Conservation (phyloP, 2,113 vertebrate species). For the Chaetops frenatus region DNA sequence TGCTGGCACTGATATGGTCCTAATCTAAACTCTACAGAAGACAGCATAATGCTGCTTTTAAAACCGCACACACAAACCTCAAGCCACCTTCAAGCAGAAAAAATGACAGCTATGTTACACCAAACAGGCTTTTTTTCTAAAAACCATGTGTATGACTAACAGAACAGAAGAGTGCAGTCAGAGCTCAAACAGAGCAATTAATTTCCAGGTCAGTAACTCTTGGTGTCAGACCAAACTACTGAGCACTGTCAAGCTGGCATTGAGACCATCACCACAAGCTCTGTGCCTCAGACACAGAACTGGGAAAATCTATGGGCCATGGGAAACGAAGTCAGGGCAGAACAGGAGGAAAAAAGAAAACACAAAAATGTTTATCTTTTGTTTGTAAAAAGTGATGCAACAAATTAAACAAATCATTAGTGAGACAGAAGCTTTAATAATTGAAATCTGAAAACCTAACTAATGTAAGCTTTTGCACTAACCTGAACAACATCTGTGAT, state of each 20-base stretch:
- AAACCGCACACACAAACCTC: not conserved
- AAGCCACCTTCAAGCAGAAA: not conserved
- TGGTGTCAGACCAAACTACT: not conserved
- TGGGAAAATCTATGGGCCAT: not conserved
- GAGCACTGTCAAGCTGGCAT: not conserved
- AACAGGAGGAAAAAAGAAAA: not conserved
- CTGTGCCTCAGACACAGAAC: not conserved
- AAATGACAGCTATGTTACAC: not conserved
- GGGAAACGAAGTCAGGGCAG: not conserved
- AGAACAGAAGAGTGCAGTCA: not conserved
- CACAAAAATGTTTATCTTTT: rapidly evolving
- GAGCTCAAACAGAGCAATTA: not conserved
- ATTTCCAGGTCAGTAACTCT: not conserved
- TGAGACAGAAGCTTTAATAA: not conserved
- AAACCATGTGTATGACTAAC: not conserved
- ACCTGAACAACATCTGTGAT: not conserved
- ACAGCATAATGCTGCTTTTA: not conserved
- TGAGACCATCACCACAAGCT: not conserved
- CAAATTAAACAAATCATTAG: not conserved
- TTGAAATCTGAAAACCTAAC: not conserved
- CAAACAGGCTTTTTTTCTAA: not conserved
- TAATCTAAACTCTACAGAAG: not conserved
- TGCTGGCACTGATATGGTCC: not conserved
- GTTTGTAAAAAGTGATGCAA: not conserved
- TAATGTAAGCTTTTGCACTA: not conserved